A percentile compares a stretch with the other conserved stretches of the same genome.
phyloP scores from a whole-genome alignment of 92 coral and sea anemone species.

The Muricea muricata region DNA sequence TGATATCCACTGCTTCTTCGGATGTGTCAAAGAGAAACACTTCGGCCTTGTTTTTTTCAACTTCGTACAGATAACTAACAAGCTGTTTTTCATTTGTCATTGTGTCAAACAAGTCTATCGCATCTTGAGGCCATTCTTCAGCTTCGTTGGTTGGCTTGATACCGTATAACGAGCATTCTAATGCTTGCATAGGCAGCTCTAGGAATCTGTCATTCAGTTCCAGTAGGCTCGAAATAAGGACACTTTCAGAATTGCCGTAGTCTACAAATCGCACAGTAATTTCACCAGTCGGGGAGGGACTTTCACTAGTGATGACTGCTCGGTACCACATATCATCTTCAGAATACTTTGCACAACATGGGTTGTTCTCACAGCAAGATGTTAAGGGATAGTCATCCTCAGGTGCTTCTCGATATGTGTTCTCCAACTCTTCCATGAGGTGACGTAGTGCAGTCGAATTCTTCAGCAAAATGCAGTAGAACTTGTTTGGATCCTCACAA shows the following conservation, averaged over 20 bases:
- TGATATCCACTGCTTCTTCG: constrained; percentile 78
- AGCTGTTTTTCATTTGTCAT: constrained; percentile 82
- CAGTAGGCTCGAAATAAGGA: constrained; percentile 77
- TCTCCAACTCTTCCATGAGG: constrained; percentile 79
- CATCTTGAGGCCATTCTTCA: constrained; percentile 80
- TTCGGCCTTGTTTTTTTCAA: constrained; percentile 56
- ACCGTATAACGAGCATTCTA: constrained; percentile 77
- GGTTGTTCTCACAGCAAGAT: constrained; percentile 77
- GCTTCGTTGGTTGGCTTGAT: constrained; percentile 66
- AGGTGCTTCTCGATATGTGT: constrained; percentile 70
- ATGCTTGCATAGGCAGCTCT: constrained; percentile 79
- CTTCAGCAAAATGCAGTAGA: constrained; percentile 78
- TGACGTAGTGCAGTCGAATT: constrained; percentile 61
- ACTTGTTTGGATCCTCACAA: constrained; percentile 74
- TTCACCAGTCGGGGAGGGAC: constrained; percentile 82
- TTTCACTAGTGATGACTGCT: constrained; percentile 84
- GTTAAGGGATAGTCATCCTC: constrained; percentile 73
- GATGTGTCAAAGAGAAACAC: constrained; percentile 89
- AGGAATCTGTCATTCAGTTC: constrained; percentile 75
- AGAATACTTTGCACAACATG: constrained; percentile 92
- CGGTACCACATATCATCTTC: constrained; percentile 93
- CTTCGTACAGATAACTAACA: constrained; percentile 65
- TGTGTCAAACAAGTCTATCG: constrained; percentile 72
- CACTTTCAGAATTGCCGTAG: constrained; percentile 83
- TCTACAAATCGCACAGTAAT: constrained; percentile 93